Evolutionary conservation across 1,140 invertebrate genomes (phyloP).

Genomic region (Listronotus bonariensis): DNA sequence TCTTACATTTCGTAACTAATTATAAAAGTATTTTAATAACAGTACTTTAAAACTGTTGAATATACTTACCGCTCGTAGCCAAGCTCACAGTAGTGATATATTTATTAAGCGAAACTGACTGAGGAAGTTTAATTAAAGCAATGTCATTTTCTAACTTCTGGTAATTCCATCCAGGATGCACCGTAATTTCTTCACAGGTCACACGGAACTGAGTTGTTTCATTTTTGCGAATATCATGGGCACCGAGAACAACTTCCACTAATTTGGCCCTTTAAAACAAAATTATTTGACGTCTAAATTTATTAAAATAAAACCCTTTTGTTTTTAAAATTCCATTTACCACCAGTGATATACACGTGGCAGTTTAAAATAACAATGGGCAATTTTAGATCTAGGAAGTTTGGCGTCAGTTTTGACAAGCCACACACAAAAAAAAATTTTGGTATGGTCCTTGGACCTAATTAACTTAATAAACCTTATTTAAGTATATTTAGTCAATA

Average conservation of each 20-base stretch:
- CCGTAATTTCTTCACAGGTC: constrained; percentile 47
- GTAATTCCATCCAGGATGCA: constrained; percentile 58
- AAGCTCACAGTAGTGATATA: constrained; percentile 38
- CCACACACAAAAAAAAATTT: too few species aligned
- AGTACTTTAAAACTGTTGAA: constrained; percentile 2
- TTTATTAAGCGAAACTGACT: constrained; percentile 38
- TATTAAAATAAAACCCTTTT: too few species aligned
- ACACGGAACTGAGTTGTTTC: constrained; percentile 48
- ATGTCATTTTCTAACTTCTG: constrained; percentile 58
- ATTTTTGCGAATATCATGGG: constrained; percentile 39
- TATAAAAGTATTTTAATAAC: constrained; percentile 13
- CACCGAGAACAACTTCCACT: constrained; percentile 40
- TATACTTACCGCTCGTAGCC: constrained; percentile 38
- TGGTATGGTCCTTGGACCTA: too few species aligned
- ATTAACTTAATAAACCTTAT: too few species aligned
- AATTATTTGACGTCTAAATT: too few species aligned
- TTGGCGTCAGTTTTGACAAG: too few species aligned
- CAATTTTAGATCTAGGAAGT: too few species aligned
- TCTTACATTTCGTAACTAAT: constrained; percentile 15
- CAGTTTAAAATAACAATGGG: too few species aligned
- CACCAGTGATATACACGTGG: too few species aligned
- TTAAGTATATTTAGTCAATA: too few species aligned
- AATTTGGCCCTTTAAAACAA: constrained; percentile 24
- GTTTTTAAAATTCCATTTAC: too few species aligned
- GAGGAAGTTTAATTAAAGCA: constrained; percentile 57